Conservation (phyloP, 2,113 vertebrate genomes). For the Cygnus buccinator region DNA sequence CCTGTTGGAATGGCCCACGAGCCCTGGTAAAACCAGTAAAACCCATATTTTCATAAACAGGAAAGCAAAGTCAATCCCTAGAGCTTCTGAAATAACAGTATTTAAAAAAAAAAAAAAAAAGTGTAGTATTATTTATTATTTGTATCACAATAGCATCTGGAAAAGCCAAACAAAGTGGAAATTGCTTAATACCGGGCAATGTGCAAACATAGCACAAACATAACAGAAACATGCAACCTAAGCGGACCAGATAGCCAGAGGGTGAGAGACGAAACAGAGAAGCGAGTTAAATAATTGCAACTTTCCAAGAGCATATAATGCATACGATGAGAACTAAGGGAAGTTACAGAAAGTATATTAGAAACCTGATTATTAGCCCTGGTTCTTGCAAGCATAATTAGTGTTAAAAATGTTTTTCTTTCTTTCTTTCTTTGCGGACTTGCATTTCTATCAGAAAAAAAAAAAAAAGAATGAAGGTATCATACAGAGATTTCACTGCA, state of each 20-base stretch:
- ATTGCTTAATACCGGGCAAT: background rate
- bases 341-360: background rate
- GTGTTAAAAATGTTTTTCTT: background rate
- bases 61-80: background rate
- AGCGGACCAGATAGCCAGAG: background rate
- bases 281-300: background rate
- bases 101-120: background rate
- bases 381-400: background rate
- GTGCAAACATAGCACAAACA: background rate
- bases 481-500: background rate
- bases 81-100: slow-evolving; percentile 6
- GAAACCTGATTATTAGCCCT: background rate
- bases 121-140: background rate
- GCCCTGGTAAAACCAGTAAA: background rate
- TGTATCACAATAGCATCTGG: slow-evolving; percentile 9
- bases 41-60: background rate
- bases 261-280: background rate
- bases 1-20: background rate
- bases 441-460: background rate
- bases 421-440: background rate
- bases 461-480: background rate
- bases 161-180: background rate
- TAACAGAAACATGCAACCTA: background rate
- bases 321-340: background rate
- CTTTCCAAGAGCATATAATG: background rate